These are phyloP conservation scores for Pelosia muscerda DNA, from an alignment of 2,888 invertebrate genomes.

Conservation along the genomic window DNA sequence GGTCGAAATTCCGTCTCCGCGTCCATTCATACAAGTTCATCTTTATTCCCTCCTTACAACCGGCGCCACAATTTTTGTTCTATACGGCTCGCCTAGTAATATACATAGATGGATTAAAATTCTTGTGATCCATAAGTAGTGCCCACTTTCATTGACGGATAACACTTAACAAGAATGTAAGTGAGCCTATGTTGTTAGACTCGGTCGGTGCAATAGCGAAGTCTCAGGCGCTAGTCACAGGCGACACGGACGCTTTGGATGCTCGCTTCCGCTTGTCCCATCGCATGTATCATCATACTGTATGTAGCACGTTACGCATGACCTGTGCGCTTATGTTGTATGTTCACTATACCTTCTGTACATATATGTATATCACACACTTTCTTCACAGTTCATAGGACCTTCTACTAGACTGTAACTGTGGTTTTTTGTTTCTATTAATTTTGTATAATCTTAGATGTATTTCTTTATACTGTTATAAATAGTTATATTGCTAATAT, in stretches of 20 bases:
- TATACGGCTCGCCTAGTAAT: background rate
- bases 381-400: constrained; percentile 3
- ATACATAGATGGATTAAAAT: background rate
- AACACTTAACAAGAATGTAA: constrained; percentile 3
- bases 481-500: constrained; percentile 36
- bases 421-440: constrained; percentile 39
- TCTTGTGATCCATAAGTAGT: background rate
- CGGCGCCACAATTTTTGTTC: background rate
- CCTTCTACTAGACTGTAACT: constrained; percentile 19
- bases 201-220: constrained; percentile 53
- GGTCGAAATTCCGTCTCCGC: background rate
- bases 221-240: constrained; percentile 67
- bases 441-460: constrained; percentile 21
- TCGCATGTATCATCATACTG: constrained; percentile 58
- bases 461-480: constrained; percentile 23
- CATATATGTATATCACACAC: constrained; percentile 18
- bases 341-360: constrained; percentile 25
- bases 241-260: constrained; percentile 66
- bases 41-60: no score
- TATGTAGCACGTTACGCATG: constrained; percentile 53
- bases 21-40: no score
- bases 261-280: constrained; percentile 66
- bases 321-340: constrained; percentile 25
- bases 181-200: constrained; percentile 2
- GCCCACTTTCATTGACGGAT: constrained; percentile 6